Evolutionary conservation across 1,140 invertebrate genomes (phyloP).

Genomic region (Rhopalosiphum padi): DNA sequence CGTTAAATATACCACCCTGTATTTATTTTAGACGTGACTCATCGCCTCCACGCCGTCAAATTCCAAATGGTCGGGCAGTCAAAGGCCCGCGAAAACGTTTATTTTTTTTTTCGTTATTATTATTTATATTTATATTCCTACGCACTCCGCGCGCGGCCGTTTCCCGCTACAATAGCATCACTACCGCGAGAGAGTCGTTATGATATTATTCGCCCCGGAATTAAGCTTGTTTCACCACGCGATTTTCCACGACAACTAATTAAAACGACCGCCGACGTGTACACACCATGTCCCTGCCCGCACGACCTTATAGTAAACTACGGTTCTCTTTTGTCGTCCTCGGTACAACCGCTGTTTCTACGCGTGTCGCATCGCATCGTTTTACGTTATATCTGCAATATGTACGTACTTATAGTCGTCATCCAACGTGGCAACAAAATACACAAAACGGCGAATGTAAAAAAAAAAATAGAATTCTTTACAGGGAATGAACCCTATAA

Average conservation of each 20-base stretch:
- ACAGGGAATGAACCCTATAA: too few relatives aligned
- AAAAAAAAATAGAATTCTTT: too few relatives aligned
- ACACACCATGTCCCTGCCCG: background rate
- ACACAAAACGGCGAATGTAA: too few relatives aligned
- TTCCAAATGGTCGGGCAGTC: slow-evolving; percentile 31
- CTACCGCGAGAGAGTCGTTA: background rate
- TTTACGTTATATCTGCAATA: too few relatives aligned
- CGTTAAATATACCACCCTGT: background rate
- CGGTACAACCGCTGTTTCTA: background rate
- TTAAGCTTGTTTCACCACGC: slow-evolving; percentile 31
- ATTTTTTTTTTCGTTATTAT: background rate
- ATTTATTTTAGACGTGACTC: slow-evolving; percentile 18
- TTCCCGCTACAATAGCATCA: background rate
- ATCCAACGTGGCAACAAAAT: too few relatives aligned
- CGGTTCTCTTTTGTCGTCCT: background rate
- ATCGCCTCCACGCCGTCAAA: slow-evolving; percentile 21
- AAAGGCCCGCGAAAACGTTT: background rate
- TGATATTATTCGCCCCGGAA: slow-evolving; percentile 29
- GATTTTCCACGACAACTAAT: slow-evolving; percentile 29
- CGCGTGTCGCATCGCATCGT: background rate
- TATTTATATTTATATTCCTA: background rate
- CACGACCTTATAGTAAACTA: background rate
- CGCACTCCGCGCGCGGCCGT: background rate
- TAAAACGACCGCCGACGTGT: slow-evolving; percentile 19
- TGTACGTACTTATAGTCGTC: too few relatives aligned